Evolutionary conservation across 2,888 invertebrate species (phyloP).

Genomic region (Disparrhopalites patrizii): DNA sequence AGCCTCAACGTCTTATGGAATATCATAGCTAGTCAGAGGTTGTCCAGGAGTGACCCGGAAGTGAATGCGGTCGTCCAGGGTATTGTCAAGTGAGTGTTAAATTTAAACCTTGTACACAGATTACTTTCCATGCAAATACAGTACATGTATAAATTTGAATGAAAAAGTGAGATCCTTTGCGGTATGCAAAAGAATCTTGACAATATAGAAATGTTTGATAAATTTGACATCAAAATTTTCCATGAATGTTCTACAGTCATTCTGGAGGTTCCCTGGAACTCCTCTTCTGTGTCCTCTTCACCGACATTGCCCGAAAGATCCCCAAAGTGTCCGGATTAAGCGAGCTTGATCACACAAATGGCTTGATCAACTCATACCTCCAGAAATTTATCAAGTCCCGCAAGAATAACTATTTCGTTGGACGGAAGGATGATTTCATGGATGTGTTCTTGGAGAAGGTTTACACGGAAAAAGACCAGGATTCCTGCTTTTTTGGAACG

Average conservation of each 20-base stretch:
- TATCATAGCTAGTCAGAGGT: no score
- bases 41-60: no score
- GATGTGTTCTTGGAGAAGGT: not conserved
- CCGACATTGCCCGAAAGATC: not conserved
- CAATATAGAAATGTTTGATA: not conserved
- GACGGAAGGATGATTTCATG: not conserved
- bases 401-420: not conserved
- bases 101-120: no score
- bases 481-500: not conserved
- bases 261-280: not conserved
- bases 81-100: not conserved
- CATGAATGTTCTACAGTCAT: no score
- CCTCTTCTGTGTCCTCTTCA: not conserved
- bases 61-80: not conserved
- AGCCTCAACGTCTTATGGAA: not conserved
- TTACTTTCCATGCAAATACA: no score
- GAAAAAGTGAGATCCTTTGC: no score
- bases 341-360: no score
- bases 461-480: not conserved
- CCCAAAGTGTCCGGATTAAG: not conserved
- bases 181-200: no score
- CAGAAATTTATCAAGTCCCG: not conserved
- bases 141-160: no score
- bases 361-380: no score
- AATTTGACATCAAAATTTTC: no score